Conservation (phyloP, 2,797 vertebrate genomes). For the Lophius americanus region DNA sequence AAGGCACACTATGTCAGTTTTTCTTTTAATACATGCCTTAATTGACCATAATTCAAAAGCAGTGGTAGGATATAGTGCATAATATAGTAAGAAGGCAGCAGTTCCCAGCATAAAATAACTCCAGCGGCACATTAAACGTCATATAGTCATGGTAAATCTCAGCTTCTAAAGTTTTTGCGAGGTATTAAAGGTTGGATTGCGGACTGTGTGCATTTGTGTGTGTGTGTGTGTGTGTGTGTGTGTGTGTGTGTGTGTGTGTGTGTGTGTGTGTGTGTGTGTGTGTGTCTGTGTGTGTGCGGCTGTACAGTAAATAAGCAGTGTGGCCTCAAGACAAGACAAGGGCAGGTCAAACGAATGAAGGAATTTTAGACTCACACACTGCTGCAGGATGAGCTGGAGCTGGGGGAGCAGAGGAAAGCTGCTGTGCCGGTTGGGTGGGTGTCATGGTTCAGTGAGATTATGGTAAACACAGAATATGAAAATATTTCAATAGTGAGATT, state of each 20-base stretch:
- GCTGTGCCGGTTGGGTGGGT: neutral
- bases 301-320: slow-evolving; percentile 31
- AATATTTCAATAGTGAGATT: neutral
- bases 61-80: slow-evolving; percentile 1
- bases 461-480: slow-evolving; percentile 4
- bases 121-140: slow-evolving; percentile 15
- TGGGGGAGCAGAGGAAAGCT: neutral
- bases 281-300: neutral
- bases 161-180: slow-evolving; percentile 30
- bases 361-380: slow-evolving; percentile 18
- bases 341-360: slow-evolving; percentile 33
- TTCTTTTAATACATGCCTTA: neutral
- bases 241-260: slow-evolving; percentile 14
- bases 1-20: neutral
- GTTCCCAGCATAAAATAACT: slow-evolving; percentile 21
- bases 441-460: slow-evolving; percentile 9
- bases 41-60: slow-evolving; percentile 7
- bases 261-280: neutral
- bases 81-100: slow-evolving; percentile 12
- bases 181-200: slow-evolving; percentile 25
- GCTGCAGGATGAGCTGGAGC: slow-evolving; percentile 17
- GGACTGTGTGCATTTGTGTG: slow-evolving; percentile 16
- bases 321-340: slow-evolving; percentile 18
- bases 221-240: slow-evolving; percentile 3
- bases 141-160: slow-evolving; percentile 21